A percentile compares a stretch with the other conserved stretches of the same genome.
Evolutionary conservation across 2,113 vertebrate genomes (phyloP).

Genomic region (Microtus oregoni): DNA sequence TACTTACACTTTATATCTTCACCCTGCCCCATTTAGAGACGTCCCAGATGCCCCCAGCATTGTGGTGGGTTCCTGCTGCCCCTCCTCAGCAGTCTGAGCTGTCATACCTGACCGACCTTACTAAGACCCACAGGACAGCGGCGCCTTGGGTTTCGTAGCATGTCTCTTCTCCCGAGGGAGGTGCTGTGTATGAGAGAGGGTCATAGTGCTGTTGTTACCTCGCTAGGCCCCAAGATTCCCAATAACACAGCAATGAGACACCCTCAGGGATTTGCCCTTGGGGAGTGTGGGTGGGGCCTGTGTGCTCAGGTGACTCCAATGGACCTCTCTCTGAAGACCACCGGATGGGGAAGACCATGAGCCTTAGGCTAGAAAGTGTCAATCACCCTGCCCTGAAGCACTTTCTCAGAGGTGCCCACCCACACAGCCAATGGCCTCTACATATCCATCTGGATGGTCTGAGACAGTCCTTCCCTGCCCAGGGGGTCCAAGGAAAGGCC

Average conservation of each 20-base stretch:
- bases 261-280: rapidly evolving
- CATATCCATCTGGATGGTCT: not conserved
- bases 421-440: not conserved
- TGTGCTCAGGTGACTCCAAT: rapidly evolving
- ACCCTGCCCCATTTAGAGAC: not conserved
- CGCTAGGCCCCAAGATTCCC: not conserved
- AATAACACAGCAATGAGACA: not conserved
- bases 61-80: not conserved
- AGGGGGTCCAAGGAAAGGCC: not conserved
- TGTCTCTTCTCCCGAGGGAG: not conserved
- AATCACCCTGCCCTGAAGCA: too few species aligned
- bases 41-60: not conserved
- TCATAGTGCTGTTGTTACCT: not conserved
- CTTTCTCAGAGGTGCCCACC: not conserved
- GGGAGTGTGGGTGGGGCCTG: not conserved
- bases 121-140: rapidly evolving
- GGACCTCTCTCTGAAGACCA: rapidly evolving
- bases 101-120: rapidly evolving
- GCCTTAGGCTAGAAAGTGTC: not conserved
- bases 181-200: too few species aligned
- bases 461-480: not conserved
- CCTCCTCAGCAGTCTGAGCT: too few species aligned
- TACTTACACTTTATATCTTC: not conserved
- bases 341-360: rapidly evolving
- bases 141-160: rapidly evolving